phyloP scores from a whole-genome alignment of 2,113 vertebrate genomes.

The Callospermophilus lateralis region DNA sequence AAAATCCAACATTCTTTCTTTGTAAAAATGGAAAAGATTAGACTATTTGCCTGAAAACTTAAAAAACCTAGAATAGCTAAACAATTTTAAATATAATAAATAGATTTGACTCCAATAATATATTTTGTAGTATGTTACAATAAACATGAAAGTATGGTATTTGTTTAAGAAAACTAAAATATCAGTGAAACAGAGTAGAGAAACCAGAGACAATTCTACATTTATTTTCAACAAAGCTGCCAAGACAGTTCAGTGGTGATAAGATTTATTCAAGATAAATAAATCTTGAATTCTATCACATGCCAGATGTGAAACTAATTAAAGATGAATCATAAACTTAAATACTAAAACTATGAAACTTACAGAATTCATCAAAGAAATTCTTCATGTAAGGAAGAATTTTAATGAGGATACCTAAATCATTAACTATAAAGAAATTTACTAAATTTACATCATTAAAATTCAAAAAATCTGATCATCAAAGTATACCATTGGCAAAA shows the following conservation, averaged over 20 bases:
- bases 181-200: conserved; percentile 2
- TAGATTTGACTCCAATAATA: background rate
- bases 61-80: background rate
- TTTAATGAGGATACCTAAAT: conserved; percentile 20
- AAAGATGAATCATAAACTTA: background rate
- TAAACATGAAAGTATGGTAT: background rate
- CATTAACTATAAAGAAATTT: background rate
- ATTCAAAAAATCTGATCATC: conserved; percentile 39
- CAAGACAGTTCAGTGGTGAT: background rate
- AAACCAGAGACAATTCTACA: background rate
- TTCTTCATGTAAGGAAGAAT: background rate
- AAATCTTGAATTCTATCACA: background rate
- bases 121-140: background rate
- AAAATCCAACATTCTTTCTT: background rate
- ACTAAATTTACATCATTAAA: background rate
- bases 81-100: background rate
- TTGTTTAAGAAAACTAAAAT: background rate
- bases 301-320: background rate
- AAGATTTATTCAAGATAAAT: background rate
- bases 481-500: background rate
- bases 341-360: background rate
- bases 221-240: background rate
- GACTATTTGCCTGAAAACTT: background rate
- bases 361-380: background rate
- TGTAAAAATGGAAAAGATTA: background rate